Evolutionary conservation across 2,888 invertebrate genomes (phyloP), one percentile per base, ranked within the genome.

Genomic region (Leptopterna dolabrata): DNA sequence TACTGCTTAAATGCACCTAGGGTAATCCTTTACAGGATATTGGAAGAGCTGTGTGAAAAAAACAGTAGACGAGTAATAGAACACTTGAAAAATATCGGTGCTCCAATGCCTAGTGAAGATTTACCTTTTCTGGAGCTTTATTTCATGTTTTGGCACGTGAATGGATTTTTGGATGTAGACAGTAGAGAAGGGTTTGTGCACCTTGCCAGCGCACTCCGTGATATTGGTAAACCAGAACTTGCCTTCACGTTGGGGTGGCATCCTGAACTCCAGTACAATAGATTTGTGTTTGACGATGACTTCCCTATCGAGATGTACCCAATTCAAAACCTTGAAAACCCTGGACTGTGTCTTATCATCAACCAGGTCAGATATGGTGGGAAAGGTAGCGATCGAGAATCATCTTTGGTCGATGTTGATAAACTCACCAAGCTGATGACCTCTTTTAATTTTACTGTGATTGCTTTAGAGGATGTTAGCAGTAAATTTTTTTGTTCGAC

Each of bases 281-380:
- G 19, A 41, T 78, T 7, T 24, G 6, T 11, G 7, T 45, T 27
- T 45, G 16, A 73, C 29, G 43, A 71, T 13, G 47, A 27, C 9
- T 45, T 45, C 7, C 19, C 19, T 0, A 16, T 45, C 0, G 85
- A 47, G 19, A 36, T 76, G 0, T 85, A 85, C 14, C 41, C 27
- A 19, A 85, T 85, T 6, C 41, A 76, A 45, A n/a, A 71, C 16
- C 11, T 11, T 0, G 11, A 27, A 9, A 71, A 45, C n/a, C 29
- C 76, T 4, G 85, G 85, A 9, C 47, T 85, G 47, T 85, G 85
- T 45, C 14, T 85, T 0, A 85, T 85, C n/a, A 73, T 85, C 45
- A 85, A 85, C 29, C 85, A 85, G 29, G 30, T 45, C 45, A 71
- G 45, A 43, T 85, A 85, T 45, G 85, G 85, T 2, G 45, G 73